These are phyloP conservation scores for Bathybates hornii DNA, from an alignment of 2,113 vertebrate genomes.

Conservation along the genomic window DNA sequence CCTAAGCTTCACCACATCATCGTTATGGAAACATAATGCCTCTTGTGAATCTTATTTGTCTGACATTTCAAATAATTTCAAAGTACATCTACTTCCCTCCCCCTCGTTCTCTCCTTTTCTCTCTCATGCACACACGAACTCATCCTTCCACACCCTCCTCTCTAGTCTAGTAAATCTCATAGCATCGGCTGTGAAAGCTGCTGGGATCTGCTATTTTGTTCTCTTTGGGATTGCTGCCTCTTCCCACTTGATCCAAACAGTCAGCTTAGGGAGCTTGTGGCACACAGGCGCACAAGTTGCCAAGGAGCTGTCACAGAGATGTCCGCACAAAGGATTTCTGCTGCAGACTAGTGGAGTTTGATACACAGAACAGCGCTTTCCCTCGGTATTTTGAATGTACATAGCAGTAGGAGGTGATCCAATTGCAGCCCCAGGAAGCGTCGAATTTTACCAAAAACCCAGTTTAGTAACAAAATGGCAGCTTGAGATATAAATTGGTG, in stretches of 20 bases:
- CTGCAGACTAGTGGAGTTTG: slow-evolving; percentile 58
- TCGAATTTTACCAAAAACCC: slow-evolving; percentile 11
- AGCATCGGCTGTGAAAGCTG: slow-evolving; percentile 65
- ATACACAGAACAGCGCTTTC: slow-evolving; percentile 51
- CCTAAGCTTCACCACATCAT: slow-evolving; percentile 32
- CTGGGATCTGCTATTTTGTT: slow-evolving; percentile 69
- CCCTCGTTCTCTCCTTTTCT: not conserved
- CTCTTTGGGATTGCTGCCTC: slow-evolving; percentile 68
- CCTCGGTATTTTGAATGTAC: slow-evolving; percentile 59
- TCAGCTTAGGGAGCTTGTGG: slow-evolving; percentile 66
- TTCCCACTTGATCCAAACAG: slow-evolving; percentile 69
- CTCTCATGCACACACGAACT: not conserved
- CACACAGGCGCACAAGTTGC: slow-evolving; percentile 62
- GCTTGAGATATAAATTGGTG: slow-evolving; percentile 30
- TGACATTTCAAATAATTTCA: slow-evolving; percentile 66
- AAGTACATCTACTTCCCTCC: slow-evolving; percentile 41
- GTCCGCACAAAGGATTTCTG: slow-evolving; percentile 64
- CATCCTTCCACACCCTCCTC: slow-evolving; percentile 1
- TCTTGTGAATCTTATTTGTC: slow-evolving; percentile 57
- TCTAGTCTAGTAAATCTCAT: slow-evolving; percentile 62
- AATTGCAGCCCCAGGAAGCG: slow-evolving; percentile 38
- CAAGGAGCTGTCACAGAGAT: slow-evolving; percentile 68
- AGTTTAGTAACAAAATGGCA: slow-evolving; percentile 49
- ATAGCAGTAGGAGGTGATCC: slow-evolving; percentile 45
- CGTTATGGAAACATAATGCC: slow-evolving; percentile 53